These are phyloP conservation scores for Chaenodraco wilsoni DNA, from an alignment of 2,797 vertebrate species.

Conservation along the genomic window DNA sequence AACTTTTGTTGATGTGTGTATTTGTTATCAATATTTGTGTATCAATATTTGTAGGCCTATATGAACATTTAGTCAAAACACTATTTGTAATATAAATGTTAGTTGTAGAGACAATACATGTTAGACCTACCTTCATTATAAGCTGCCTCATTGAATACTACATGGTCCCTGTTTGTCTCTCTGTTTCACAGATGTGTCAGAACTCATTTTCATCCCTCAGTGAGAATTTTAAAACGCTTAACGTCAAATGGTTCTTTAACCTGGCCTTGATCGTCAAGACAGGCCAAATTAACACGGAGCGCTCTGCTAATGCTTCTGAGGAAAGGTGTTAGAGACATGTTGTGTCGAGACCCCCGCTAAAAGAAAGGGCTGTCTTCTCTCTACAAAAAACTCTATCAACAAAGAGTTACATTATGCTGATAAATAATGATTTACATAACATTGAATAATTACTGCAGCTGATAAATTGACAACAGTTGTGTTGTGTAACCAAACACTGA, in stretches of 20 bases:
- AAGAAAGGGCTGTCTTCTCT: conserved; percentile 21
- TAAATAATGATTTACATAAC: conserved; percentile 4
- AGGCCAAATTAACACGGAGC: conserved; percentile 65
- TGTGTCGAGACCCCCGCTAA: conserved; percentile 33
- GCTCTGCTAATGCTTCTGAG: conserved; percentile 41
- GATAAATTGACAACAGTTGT: background rate
- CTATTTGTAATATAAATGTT: background rate
- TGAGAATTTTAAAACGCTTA: conserved; percentile 48
- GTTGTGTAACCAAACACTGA: background rate
- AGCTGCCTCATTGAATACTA: background rate
- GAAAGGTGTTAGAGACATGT: conserved; percentile 57
- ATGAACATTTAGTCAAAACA: background rate
- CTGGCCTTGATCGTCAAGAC: conserved; percentile 37
- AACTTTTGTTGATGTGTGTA: conserved; percentile 8
- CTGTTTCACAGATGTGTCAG: conserved; percentile 40
- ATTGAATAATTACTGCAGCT: background rate
- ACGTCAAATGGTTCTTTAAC: conserved; percentile 47
- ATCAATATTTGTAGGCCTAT: background rate
- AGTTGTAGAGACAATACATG: background rate
- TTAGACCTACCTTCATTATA: background rate
- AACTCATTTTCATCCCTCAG: conserved; percentile 38
- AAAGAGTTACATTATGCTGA: conserved; percentile 2
- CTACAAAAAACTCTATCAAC: conserved; percentile 19
- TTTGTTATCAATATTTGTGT: background rate
- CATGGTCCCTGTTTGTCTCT: conserved; percentile 10